Percentiles rank a stretch among this genome's conserved stretches.
phyloP scores from a whole-genome alignment of 2,113 vertebrate genomes.

The Pao palembangensis region DNA sequence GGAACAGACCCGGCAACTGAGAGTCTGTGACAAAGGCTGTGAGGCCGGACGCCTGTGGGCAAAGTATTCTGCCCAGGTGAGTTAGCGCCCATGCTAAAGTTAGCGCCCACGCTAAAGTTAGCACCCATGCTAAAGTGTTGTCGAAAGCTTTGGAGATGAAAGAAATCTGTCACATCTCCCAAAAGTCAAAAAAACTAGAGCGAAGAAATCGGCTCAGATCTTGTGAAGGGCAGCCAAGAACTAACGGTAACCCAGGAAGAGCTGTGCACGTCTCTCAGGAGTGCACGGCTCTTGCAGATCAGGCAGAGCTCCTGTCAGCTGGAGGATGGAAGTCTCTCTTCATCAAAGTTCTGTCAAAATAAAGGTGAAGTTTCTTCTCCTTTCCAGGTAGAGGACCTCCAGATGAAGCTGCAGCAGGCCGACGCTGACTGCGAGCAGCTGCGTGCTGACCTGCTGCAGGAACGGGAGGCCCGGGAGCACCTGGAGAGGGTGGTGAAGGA shows the following conservation, averaged over 20 bases:
- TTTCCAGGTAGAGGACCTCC: constrained; percentile 91
- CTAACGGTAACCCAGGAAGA: constrained; percentile 67
- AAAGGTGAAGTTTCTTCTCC: constrained; percentile 10
- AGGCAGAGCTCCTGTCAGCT: constrained; percentile 49
- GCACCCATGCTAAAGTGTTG: neutral
- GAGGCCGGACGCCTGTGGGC: constrained; percentile 89
- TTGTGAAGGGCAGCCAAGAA: constrained; percentile 33
- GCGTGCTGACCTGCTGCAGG: constrained; percentile 87
- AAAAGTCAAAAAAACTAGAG: no score
- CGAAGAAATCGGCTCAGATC: neutral
- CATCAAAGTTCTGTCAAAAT: neutral
- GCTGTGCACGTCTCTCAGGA: no score
- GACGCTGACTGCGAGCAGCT: constrained; percentile 94
- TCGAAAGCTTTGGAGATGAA: neutral
- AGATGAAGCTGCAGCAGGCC: constrained; percentile 92
- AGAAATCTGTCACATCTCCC: neutral
- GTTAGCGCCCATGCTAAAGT: neutral
- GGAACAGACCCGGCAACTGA: constrained; percentile 88
- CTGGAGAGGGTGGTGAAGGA: constrained; percentile 96
- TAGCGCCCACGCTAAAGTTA: accelerated
- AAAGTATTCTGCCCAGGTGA: constrained; percentile 95
- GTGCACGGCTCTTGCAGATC: no score
- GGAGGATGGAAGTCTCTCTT: neutral
- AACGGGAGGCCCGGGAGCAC: constrained; percentile 92
- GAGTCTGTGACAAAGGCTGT: constrained; percentile 93